These are phyloP conservation scores for Parnassius apollo DNA, from an alignment of 2,888 invertebrate species.

Conservation along the genomic window DNA sequence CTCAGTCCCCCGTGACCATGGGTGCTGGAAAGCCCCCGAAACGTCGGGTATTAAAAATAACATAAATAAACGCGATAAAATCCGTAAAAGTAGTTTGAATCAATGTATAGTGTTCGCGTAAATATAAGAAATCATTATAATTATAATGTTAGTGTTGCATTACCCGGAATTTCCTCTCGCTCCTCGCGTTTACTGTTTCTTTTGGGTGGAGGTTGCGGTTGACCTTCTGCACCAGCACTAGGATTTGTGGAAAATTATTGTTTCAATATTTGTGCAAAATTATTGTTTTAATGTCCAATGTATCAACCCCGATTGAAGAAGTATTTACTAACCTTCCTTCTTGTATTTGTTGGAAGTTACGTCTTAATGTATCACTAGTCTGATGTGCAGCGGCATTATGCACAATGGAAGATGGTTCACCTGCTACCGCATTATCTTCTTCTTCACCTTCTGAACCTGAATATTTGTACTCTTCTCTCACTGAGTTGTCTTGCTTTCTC, in stretches of 20 bases:
- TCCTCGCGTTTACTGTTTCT: conserved; percentile 80
- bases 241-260: neutral
- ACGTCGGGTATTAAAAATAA: too few species aligned
- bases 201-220: conserved; percentile 82
- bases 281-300: neutral
- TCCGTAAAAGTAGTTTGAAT: too few species aligned
- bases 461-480: conserved; percentile 89
- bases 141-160: neutral
- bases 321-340: conserved; percentile 79
- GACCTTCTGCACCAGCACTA: conserved; percentile 83
- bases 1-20: too few species aligned
- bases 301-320: neutral
- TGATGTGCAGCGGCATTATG: conserved; percentile 87
- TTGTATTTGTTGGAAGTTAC: conserved; percentile 99
- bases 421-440: conserved; percentile 94
- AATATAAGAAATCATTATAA: too few species aligned
- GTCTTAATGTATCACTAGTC: conserved; percentile 96
- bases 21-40: too few species aligned
- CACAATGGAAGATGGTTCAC: conserved; percentile 97
- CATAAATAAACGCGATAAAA: too few species aligned
- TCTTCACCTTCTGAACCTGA: conserved; percentile 99
- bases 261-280: neutral
- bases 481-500: conserved; percentile 92
- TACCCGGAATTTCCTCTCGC: conserved; percentile 82
- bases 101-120: too few species aligned